phyloP scores from a whole-genome alignment of 2,797 vertebrate species.

The Melanotaenia nigrans region DNA sequence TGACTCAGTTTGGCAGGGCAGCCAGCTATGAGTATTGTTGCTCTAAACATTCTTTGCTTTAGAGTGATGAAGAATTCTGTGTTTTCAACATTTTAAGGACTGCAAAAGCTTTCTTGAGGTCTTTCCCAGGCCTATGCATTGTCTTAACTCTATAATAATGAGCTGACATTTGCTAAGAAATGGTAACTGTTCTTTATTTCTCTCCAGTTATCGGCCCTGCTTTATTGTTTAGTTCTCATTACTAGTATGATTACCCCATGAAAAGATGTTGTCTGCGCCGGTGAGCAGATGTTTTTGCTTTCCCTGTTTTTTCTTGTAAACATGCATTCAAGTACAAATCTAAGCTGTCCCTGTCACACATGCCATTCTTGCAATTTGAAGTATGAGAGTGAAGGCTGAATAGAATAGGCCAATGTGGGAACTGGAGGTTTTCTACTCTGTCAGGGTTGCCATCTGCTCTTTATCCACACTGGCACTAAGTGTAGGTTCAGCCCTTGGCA shows the following conservation, averaged over 20 bases:
- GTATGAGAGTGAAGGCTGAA: conserved; percentile 66
- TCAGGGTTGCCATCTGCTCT: conserved; percentile 89
- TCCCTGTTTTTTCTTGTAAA: conserved; percentile 37
- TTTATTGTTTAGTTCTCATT: conserved; percentile 35
- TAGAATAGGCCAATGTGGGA: conserved; percentile 78
- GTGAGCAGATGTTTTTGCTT: conserved; percentile 52
- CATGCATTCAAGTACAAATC: conserved; percentile 67
- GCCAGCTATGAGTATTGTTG: no score
- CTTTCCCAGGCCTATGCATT: no score
- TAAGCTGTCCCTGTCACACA: conserved; percentile 55
- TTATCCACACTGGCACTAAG: conserved; percentile 85
- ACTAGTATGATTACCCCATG: conserved; percentile 46
- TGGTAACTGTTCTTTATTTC: background rate
- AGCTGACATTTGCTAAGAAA: no score
- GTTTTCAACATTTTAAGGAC: no score
- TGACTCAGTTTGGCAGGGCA: no score
- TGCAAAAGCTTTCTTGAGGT: no score
- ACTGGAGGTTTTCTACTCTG: conserved; percentile 84
- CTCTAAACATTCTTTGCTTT: no score
- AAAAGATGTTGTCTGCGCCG: conserved; percentile 49
- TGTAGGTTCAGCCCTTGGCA: conserved; percentile 68
- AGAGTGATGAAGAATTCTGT: no score
- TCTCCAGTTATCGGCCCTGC: conserved; percentile 13
- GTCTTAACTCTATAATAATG: no score
- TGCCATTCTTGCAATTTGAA: conserved; percentile 61